Evolutionary conservation across 2,797 vertebrate genomes (phyloP).

Genomic region (Bovichtus diacanthus): DNA sequence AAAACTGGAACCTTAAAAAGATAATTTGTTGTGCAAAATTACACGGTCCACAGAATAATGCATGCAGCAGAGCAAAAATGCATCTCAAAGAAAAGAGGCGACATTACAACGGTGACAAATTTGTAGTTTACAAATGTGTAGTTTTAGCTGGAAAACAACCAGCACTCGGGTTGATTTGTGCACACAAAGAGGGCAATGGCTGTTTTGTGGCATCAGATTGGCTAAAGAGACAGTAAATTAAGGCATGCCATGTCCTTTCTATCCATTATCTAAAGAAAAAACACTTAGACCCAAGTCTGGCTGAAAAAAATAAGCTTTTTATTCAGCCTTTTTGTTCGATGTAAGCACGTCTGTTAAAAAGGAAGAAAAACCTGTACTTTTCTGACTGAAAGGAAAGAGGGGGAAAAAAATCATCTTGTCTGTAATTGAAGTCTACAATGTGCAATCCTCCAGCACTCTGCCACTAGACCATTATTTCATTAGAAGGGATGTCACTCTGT

Average conservation of each 20-base stretch:
- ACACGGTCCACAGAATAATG: slow-evolving; percentile 42
- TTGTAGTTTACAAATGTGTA: slow-evolving; percentile 22
- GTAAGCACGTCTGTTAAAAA: slow-evolving; percentile 62
- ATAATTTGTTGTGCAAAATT: slow-evolving; percentile 55
- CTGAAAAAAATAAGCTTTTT: slow-evolving; percentile 68
- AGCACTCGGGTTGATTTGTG: slow-evolving; percentile 42
- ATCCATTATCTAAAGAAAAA: slow-evolving; percentile 76
- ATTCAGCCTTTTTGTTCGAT: slow-evolving; percentile 73
- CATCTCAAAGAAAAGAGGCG: slow-evolving; percentile 48
- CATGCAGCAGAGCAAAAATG: slow-evolving; percentile 39
- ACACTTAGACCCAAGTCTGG: slow-evolving; percentile 71
- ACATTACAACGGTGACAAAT: slow-evolving; percentile 32
- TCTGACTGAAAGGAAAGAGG: slow-evolving; percentile 58
- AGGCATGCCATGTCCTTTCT: slow-evolving; percentile 59
- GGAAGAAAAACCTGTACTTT: slow-evolving; percentile 59
- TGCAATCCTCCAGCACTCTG: slow-evolving; percentile 78
- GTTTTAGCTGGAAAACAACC: slow-evolving; percentile 38
- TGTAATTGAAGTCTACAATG: slow-evolving; percentile 84
- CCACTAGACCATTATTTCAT: slow-evolving; percentile 84
- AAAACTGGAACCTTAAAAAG: slow-evolving; percentile 39
- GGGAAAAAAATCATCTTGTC: slow-evolving; percentile 64
- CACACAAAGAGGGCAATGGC: slow-evolving; percentile 52
- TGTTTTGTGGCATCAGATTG: slow-evolving; percentile 58
- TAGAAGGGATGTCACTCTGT: slow-evolving; percentile 81
- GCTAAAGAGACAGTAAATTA: slow-evolving; percentile 70